Evolutionary conservation across 1,140 invertebrate species (phyloP), one percentile per base, ranked within the genome.

Genomic region (Scaptomyza hsui): DNA sequence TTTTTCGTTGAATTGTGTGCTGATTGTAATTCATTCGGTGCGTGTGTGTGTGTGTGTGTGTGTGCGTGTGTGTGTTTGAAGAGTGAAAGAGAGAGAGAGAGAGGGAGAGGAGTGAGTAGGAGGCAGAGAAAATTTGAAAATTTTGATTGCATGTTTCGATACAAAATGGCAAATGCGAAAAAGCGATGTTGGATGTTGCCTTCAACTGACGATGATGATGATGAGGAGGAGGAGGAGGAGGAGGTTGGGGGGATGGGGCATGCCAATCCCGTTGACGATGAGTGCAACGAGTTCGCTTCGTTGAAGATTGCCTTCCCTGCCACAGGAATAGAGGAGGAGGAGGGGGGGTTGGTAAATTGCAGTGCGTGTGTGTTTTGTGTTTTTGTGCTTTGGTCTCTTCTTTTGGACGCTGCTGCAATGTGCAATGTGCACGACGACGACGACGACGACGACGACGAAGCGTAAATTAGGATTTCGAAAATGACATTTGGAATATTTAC

Each of bases 401-500:
- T 59, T 64, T 72, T 63, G 75, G 63, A 51, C 68, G 9, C 52
- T 61, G 78, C n/a, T n/a, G 63, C 77, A 86, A 29, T 29, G n/a
- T n/a, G 32, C 32, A 86, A 86, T 89, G 86, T 90, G 81, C 89
- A 90, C 24, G 24, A 29, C 26, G 3, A 26, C 24, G 24, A 6
- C 24, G 24, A 6, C 24, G 24, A 26, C 4, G 24, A 26, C 12
- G 32, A 37, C 89, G 89, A 75, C 85, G 89, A 89, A 90, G 89
- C 89, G 89, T 90, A 90, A 90, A 90, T 90, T 90, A 90, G 89
- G 89, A 90, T 90, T 90, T 90, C 89, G 32, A 90, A 90, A 90
- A 90, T 90, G 89, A 90, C 89, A 90, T 90, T 90, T 90, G 78
- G 89, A 90, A 90, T 90, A 90, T 90, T 90, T 90, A 90, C 89